Base-by-base conservation (phyloP, 2,888 invertebrate genomes). In the Agrochola lychnidis region DNA sequence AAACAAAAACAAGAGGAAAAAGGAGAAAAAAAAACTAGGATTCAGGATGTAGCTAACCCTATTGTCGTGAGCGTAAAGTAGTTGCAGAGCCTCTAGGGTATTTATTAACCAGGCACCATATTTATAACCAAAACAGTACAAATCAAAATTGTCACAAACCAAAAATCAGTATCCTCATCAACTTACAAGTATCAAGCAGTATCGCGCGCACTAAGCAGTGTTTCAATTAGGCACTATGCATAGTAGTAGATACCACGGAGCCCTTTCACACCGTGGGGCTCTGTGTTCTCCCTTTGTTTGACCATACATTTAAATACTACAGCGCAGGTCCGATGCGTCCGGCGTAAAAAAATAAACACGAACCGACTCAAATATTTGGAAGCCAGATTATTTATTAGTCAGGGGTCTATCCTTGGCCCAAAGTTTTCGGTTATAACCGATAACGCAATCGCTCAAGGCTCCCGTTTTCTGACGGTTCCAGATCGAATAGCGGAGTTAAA, bases 271-370 rank as follows among this genome's bases (percentile, higher is more conserved):
- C 94, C 90, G 92, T 88, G 85, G 89, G 88, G 79, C 89, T 88
- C 92, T 91, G 89, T 92, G 90, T 90, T 88, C 90, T 92, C 92
- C 95, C 93, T 95, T 96, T 96, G 96, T 96, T 96, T 96, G 95
- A 92, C 93, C 92, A 95, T 93, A 95, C 95, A 96, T 96, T 95
- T 95, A 95, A 95, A 96, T 96, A 95, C 92, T 92, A 92, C 87
- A 89, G 91, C 89, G 90, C 89, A 91, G 90, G 90, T 90, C 89
- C 91, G 91, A 93, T 92, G 91, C 92, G 93, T 93, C 93, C 93
- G 94, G 93, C 71, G 61, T 92, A 91, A 76, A 84, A 86, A 85
- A 82, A 91, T 91, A 93, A 92, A 93, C 91, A 92, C 91, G 92
- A 40, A 86, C 89, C 87, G 90, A 89, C 91, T 91, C 88, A 91